Percentiles rank a stretch among this genome's conserved stretches.
Evolutionary conservation across 1,140 invertebrate species (phyloP).

Genomic region (Sarcophaga peregrina): DNA sequence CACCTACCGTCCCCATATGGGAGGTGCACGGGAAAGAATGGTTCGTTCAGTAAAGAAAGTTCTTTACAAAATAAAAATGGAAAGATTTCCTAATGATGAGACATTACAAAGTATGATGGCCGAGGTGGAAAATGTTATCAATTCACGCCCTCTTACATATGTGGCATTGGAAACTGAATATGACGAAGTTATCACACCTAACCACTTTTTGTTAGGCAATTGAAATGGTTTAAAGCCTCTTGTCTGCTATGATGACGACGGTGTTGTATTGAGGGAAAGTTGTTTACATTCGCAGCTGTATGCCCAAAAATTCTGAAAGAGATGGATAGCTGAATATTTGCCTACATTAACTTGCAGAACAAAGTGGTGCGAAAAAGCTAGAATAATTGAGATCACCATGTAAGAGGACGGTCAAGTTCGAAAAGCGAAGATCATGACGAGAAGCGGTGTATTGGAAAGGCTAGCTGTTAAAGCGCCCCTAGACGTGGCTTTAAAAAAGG

Average conservation of each 20-base stretch:
- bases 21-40: conserved; percentile 21
- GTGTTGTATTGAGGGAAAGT: background rate
- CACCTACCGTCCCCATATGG: background rate
- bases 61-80: too few species aligned
- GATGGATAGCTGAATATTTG: too few species aligned
- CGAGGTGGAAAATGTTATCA: too few species aligned
- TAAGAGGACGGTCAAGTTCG: conserved; percentile 42
- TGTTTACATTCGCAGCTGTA: conserved; percentile 6
- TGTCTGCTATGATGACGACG: background rate
- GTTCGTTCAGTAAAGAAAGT: conserved; percentile 37
- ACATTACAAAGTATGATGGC: too few species aligned
- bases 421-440: conserved; percentile 22
- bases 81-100: too few species aligned
- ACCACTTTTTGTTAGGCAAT: too few species aligned
- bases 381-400: conserved; percentile 27
- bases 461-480: conserved; percentile 34
- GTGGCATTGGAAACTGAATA: conserved; percentile 4
- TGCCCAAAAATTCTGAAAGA: conserved; percentile 34
- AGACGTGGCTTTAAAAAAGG: background rate
- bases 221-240: background rate
- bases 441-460: conserved; percentile 25
- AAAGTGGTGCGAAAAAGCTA: conserved; percentile 49
- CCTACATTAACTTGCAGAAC: too few species aligned
- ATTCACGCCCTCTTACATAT: conserved; percentile 6
- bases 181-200: conserved; percentile 15